Percentiles rank a stretch among this genome's conserved stretches.
These are phyloP conservation scores for Stegostoma tigrinum DNA, from an alignment of 2,113 vertebrate genomes.

Conservation along the genomic window DNA sequence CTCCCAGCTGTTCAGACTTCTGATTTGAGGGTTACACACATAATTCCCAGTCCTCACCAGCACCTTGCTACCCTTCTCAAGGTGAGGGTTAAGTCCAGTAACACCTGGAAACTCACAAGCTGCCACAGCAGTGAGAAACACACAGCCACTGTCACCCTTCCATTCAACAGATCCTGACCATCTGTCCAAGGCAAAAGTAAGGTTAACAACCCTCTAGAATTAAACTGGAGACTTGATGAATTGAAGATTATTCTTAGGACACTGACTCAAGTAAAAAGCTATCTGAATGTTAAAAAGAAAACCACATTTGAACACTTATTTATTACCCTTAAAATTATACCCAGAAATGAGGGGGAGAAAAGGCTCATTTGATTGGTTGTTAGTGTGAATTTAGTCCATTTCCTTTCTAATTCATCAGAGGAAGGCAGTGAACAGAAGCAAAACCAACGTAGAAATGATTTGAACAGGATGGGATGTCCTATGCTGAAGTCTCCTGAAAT, in stretches of 20 bases:
- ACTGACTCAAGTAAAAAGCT: background rate
- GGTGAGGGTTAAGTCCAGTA: background rate
- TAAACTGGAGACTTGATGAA: background rate
- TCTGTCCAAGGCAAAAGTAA: background rate
- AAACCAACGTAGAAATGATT: background rate
- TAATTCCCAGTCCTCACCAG: background rate
- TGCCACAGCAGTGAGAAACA: no score
- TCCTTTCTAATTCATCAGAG: background rate
- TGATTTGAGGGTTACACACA: background rate
- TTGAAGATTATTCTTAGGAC: background rate
- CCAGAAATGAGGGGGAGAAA: background rate
- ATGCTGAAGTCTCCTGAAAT: background rate
- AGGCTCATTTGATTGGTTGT: background rate
- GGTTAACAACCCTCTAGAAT: background rate
- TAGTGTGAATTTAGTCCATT: background rate
- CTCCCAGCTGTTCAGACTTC: background rate
- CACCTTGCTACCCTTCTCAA: background rate
- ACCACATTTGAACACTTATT: background rate
- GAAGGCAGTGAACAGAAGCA: background rate
- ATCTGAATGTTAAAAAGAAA: background rate
- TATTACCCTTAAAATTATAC: background rate
- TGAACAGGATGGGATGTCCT: background rate
- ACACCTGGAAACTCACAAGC: background rate
- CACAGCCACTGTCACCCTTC: background rate
- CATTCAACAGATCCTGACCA: background rate